These are phyloP conservation scores for Alsophila aescularia DNA, from an alignment of 2,888 invertebrate species.

Conservation along the genomic window DNA sequence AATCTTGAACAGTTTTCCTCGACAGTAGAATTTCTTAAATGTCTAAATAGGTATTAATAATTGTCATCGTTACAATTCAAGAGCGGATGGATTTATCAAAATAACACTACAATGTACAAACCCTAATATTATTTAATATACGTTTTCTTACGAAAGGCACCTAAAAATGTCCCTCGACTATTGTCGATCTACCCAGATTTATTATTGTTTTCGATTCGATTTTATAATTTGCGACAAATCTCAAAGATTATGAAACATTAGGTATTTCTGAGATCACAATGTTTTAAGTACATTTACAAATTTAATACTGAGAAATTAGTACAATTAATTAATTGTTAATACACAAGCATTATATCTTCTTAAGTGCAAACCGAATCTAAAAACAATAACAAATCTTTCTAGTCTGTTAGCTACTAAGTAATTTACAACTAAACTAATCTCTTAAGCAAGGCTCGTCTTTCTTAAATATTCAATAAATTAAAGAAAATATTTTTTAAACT, in stretches of 20 bases:
- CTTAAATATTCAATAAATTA: slow-evolving; percentile 81
- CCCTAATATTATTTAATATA: slow-evolving; percentile 64
- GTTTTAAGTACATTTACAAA: slow-evolving; percentile 26
- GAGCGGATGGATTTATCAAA: slow-evolving; percentile 77
- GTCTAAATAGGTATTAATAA: slow-evolving; percentile 21
- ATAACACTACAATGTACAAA: slow-evolving; percentile 75
- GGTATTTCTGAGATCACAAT: slow-evolving; percentile 46
- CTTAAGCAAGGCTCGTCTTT: slow-evolving; percentile 84
- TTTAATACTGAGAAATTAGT: slow-evolving; percentile 21
- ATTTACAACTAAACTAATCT: slow-evolving; percentile 77
- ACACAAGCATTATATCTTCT: background rate
- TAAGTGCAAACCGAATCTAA: slow-evolving; percentile 44
- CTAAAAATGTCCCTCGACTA: slow-evolving; percentile 77
- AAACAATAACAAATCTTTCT: slow-evolving; percentile 54
- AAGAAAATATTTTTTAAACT: slow-evolving; percentile 65
- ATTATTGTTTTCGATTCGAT: slow-evolving; percentile 61
- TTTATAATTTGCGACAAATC: slow-evolving; percentile 9
- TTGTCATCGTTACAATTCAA: slow-evolving; percentile 50
- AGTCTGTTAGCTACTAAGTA: slow-evolving; percentile 67
- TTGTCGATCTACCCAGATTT: slow-evolving; percentile 67
- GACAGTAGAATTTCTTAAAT: background rate
- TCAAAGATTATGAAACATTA: slow-evolving; percentile 27
- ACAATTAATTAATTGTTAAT: background rate
- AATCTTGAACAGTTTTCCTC: background rate
- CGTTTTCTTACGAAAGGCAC: slow-evolving; percentile 79